Conservation (phyloP, 2,888 invertebrate species). For the Ametastegia equiseti region DNA sequence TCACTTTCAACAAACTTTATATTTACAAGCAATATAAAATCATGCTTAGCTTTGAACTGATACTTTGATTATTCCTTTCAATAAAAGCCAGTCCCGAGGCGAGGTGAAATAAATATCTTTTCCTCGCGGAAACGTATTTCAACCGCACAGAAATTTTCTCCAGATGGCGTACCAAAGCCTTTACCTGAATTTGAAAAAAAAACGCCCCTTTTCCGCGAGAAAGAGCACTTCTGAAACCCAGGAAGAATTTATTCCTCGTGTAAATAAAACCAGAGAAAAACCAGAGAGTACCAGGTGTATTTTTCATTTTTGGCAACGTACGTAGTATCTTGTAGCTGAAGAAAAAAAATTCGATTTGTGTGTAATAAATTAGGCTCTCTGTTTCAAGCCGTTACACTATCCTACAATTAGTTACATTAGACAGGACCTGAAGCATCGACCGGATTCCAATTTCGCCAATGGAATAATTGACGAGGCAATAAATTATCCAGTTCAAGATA, state of each 20-base stretch:
- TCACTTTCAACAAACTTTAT: constrained; percentile 37
- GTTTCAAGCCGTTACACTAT: not conserved
- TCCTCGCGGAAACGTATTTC: not conserved
- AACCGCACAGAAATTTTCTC: not conserved
- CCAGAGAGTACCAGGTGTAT: not conserved
- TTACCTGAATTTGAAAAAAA: not conserved
- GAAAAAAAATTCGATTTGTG: not conserved
- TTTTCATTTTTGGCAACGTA: not conserved
- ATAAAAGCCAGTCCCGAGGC: not conserved
- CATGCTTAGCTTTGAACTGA: not conserved
- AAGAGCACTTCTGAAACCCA: not conserved
- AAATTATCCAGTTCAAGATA: not conserved
- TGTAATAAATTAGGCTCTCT: not conserved
- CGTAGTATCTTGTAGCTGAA: not conserved
- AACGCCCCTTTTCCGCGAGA: not conserved
- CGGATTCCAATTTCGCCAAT: not conserved
- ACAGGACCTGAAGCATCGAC: not conserved
- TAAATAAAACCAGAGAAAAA: not conserved
- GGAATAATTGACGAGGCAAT: not conserved
- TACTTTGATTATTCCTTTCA: constrained; percentile 13
- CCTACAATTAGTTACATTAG: not conserved
- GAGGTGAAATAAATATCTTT: not conserved
- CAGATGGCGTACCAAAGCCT: not conserved
- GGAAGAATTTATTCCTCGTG: not conserved
- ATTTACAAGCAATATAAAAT: constrained; percentile 21